These are phyloP conservation scores for Phymanthus crucifer DNA, from an alignment of 92 coral and sea anemone genomes.

Conservation along the genomic window DNA sequence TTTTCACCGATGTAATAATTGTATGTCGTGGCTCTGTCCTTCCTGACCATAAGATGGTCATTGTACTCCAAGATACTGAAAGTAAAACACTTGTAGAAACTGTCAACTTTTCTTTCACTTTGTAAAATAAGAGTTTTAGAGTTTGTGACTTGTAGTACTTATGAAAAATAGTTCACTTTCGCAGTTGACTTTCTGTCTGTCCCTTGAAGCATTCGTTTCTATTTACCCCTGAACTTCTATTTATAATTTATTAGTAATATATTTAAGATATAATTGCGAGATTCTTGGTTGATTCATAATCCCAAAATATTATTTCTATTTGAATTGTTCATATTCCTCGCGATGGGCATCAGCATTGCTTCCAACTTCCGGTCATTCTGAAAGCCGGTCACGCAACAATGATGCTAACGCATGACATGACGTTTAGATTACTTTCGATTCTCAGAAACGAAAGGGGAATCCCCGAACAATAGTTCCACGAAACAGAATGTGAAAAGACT, in stretches of 20 bases:
- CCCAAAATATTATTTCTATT: neutral
- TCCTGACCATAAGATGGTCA: neutral
- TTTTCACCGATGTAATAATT: no score
- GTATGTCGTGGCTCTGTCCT: neutral
- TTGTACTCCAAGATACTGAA: constrained; percentile 9
- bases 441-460: constrained; percentile 58
- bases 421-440: constrained; percentile 53
- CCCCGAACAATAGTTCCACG: constrained; percentile 44
- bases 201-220: neutral
- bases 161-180: constrained; percentile 1
- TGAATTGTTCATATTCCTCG: constrained; percentile 3
- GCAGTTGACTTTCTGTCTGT: neutral
- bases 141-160: neutral
- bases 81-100: neutral
- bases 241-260: no score
- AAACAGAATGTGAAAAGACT: constrained; percentile 14
- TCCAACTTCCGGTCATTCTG: constrained; percentile 20
- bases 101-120: constrained; percentile 15
- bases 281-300: neutral
- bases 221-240: neutral
- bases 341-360: constrained; percentile 18
- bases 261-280: neutral
- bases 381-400: constrained; percentile 24
- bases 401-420: constrained; percentile 38
- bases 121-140: neutral